Conservation (phyloP, 2,797 vertebrate genomes). For the Mus minutoides region DNA sequence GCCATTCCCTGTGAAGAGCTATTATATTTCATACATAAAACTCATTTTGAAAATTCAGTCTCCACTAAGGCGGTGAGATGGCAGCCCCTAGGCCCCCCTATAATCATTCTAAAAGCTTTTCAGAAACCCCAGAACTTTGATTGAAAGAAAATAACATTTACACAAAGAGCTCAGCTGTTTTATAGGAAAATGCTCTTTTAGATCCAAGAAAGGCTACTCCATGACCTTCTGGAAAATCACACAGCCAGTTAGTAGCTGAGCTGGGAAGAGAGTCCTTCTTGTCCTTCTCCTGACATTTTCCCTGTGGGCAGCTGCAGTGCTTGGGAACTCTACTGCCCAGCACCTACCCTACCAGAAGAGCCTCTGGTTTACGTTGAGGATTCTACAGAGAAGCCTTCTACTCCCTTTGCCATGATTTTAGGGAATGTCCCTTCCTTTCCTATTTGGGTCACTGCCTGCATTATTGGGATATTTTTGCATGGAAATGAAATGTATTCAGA, state of each 20-base stretch:
- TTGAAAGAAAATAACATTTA: conserved; percentile 35
- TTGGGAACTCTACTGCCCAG: too few species aligned
- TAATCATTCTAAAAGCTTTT: conserved; percentile 45
- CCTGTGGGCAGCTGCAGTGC: not conserved
- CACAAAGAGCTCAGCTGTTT: conserved; percentile 6
- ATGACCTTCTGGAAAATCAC: not conserved
- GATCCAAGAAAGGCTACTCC: not conserved
- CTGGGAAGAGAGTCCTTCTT: not conserved
- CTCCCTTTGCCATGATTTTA: not conserved
- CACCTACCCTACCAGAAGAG: too few species aligned
- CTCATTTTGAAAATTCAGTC: not conserved
- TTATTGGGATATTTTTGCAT: not conserved
- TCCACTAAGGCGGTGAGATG: not conserved
- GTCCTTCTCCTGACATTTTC: too few species aligned
- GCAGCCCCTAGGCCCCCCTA: not conserved
- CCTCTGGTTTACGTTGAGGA: not conserved
- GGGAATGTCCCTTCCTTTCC: not conserved
- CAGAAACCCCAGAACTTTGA: not conserved
- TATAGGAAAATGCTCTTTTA: conserved; percentile 28
- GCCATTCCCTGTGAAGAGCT: not conserved
- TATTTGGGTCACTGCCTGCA: not conserved
- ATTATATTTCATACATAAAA: conserved; percentile 47
- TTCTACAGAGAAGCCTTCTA: not conserved
- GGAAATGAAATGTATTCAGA: conserved; percentile 61
- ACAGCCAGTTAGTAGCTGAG: not conserved